A percentile compares a stretch with the other conserved stretches of the same genome.
Evolutionary conservation across 2,113 vertebrate genomes (phyloP).

Genomic region (Serilophus lunatus): DNA sequence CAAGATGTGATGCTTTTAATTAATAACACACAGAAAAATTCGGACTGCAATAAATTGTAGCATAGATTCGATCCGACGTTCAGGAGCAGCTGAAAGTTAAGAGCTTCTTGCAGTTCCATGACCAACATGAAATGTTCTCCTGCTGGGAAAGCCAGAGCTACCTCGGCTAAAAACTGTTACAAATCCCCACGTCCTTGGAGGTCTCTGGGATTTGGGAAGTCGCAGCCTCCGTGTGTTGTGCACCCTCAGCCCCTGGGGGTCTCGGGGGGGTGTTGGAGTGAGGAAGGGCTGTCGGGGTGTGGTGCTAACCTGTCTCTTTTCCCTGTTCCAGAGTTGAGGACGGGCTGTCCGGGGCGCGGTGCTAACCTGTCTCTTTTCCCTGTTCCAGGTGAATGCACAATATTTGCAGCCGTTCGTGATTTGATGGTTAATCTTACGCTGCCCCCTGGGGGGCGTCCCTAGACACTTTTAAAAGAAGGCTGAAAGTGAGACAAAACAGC

Average conservation of each 20-base stretch:
- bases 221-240: fast-evolving
- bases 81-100: background rate
- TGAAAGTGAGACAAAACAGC: slow-evolving; percentile 73
- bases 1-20: background rate
- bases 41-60: background rate
- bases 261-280: background rate
- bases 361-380: slow-evolving; percentile 78
- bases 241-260: background rate
- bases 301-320: background rate
- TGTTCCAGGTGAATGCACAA: slow-evolving; percentile 95
- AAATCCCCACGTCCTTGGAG: fast-evolving
- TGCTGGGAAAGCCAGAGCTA: background rate
- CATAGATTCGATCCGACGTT: background rate
- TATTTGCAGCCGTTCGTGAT: slow-evolving; percentile 98
- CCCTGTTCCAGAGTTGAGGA: background rate
- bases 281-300: background rate
- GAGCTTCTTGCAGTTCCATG: background rate
- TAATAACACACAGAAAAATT: background rate
- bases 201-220: background rate
- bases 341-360: background rate
- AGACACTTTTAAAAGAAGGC: slow-evolving; percentile 76
- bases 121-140: background rate
- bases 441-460: slow-evolving; percentile 89
- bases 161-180: background rate
- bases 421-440: slow-evolving; percentile 96